These are phyloP conservation scores for Anorthoa munda DNA, from an alignment of 2,888 invertebrate genomes.

Conservation along the genomic window DNA sequence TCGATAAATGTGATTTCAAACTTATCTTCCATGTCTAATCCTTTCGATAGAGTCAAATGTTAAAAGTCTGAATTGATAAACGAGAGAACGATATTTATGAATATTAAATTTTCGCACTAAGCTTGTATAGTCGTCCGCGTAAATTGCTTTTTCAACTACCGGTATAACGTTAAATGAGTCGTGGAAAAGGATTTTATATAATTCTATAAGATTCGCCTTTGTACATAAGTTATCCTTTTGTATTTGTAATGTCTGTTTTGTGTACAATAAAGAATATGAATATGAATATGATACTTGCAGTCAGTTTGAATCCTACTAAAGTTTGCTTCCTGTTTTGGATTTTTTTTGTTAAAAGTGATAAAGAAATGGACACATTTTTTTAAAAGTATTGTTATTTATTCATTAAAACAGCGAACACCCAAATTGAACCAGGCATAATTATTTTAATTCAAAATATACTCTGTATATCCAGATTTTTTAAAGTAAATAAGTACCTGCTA, in stretches of 20 bases:
- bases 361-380: background rate
- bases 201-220: too few relatives aligned
- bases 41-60: slow-evolving; percentile 16
- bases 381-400: background rate
- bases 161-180: background rate
- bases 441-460: slow-evolving; percentile 4
- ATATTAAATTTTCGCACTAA: background rate
- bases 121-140: background rate
- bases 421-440: background rate
- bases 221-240: too few relatives aligned
- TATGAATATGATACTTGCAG: too few relatives aligned
- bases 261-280: too few relatives aligned
- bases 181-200: too few relatives aligned
- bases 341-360: too few relatives aligned
- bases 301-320: too few relatives aligned
- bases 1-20: slow-evolving; percentile 24
- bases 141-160: background rate
- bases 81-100: background rate
- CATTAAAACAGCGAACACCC: slow-evolving; percentile 1
- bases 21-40: slow-evolving; percentile 26
- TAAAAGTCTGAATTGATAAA: background rate
- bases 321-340: too few relatives aligned
- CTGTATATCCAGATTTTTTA: background rate
- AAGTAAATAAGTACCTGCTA: background rate
- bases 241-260: too few relatives aligned